A percentile compares a stretch with the other conserved stretches of the same genome.
Conservation (phyloP, 2,888 invertebrate species). For the Lagria hirta region DNA sequence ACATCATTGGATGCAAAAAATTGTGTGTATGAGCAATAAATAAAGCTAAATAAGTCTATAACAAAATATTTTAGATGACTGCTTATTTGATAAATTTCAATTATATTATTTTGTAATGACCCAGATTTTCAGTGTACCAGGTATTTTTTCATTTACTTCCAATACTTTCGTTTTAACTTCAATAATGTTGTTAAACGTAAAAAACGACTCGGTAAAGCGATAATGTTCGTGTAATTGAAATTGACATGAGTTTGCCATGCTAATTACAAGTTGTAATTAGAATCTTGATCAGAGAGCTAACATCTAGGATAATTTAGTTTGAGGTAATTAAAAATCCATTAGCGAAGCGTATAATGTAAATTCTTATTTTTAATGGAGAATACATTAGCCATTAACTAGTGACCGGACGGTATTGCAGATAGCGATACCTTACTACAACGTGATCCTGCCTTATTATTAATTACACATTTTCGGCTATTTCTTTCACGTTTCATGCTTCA, state of each 20-base stretch:
- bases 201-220: constrained; percentile 39
- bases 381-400: constrained; percentile 42
- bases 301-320: constrained; percentile 51
- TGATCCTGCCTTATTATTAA: constrained; percentile 35
- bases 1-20: too few relatives aligned
- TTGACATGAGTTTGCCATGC: constrained; percentile 50
- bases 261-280: constrained; percentile 51
- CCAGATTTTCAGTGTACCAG: constrained; percentile 4
- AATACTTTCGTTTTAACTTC: constrained; percentile 8
- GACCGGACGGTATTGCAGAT: constrained; percentile 37
- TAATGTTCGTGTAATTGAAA: constrained; percentile 51
- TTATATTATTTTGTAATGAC: too few relatives aligned
- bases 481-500: too few relatives aligned
- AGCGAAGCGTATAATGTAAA: constrained; percentile 52
- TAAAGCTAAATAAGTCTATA: too few relatives aligned
- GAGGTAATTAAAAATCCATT: constrained; percentile 55
- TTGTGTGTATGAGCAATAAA: too few relatives aligned
- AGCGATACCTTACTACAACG: constrained; percentile 36
- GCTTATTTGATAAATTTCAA: too few relatives aligned
- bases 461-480: constrained; percentile 34
- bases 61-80: too few relatives aligned
- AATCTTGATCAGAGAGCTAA: constrained; percentile 49
- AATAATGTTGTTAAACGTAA: constrained; percentile 20
- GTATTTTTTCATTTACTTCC: constrained; percentile 6
- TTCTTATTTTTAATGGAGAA: constrained; percentile 50